Percentiles rank a stretch among this genome's conserved stretches.
phyloP scores from a whole-genome alignment of 2,113 vertebrate genomes.

The Deroptyus accipitrinus region DNA sequence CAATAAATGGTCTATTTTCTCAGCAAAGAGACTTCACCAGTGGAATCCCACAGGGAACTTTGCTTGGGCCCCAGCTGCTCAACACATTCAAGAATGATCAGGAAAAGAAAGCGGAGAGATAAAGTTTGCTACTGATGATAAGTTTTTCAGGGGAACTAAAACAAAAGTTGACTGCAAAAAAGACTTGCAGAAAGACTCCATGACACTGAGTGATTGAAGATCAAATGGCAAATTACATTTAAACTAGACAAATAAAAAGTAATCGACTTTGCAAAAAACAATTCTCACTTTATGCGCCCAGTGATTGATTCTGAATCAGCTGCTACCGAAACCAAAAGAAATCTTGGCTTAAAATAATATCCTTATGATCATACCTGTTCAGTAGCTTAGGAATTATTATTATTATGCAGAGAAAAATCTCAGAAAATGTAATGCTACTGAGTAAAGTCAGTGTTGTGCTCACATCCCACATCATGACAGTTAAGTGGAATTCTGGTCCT shows the following conservation, averaged over 20 bases:
- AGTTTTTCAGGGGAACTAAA: neutral
- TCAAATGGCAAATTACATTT: neutral
- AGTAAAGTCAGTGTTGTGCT: neutral
- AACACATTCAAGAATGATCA: neutral
- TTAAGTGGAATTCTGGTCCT: neutral
- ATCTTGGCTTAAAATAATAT: neutral
- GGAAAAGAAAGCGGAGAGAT: neutral
- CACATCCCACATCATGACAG: neutral
- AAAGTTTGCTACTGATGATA: neutral
- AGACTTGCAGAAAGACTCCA: neutral
- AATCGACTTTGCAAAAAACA: neutral
- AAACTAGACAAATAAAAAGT: neutral
- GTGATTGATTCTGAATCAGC: neutral
- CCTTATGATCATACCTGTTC: neutral
- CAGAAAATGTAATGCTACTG: neutral
- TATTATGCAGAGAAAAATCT: neutral
- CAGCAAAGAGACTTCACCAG: neutral
- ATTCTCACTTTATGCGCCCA: neutral
- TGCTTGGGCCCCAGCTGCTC: neutral
- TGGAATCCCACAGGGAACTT: neutral
- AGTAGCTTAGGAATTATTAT: neutral
- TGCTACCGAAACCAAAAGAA: neutral
- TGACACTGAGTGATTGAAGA: neutral
- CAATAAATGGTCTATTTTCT: slow-evolving; percentile 23
- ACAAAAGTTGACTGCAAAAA: neutral